A percentile compares a stretch with the other conserved stretches of the same genome.
Evolutionary conservation across 2,113 vertebrate genomes (phyloP).

Genomic region (Podarcis muralis): DNA sequence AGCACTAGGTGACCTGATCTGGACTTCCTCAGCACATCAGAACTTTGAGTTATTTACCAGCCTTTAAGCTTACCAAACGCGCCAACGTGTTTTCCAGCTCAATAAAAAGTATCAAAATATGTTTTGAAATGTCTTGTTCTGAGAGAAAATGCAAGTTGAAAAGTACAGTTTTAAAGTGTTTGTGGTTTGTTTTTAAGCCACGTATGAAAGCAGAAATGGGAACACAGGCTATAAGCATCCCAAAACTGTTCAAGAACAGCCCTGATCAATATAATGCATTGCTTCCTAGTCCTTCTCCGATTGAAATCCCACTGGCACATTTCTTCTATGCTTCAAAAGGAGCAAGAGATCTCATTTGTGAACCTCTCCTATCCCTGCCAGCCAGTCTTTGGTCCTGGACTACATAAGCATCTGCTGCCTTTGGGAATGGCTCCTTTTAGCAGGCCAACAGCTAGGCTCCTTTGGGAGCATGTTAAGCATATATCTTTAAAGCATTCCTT

Average conservation of each 20-base stretch:
- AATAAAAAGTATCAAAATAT: neutral
- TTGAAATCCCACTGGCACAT: neutral
- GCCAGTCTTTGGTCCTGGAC: neutral
- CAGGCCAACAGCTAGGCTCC: constrained; percentile 18
- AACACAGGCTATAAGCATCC: neutral
- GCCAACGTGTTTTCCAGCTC: neutral
- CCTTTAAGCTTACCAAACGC: neutral
- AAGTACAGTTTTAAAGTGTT: neutral
- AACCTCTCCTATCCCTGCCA: neutral
- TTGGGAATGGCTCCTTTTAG: neutral
- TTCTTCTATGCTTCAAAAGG: neutral
- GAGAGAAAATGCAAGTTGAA: neutral
- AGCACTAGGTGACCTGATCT: neutral
- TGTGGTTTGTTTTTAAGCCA: neutral
- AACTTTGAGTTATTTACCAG: neutral
- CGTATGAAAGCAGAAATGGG: neutral
- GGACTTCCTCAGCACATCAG: neutral
- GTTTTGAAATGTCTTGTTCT: neutral
- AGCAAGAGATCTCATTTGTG: neutral
- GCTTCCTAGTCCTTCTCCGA: neutral
- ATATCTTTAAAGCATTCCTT: constrained; percentile 3
- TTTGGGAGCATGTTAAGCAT: neutral
- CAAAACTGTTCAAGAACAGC: neutral
- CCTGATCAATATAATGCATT: neutral
- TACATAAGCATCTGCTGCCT: neutral